Evolutionary conservation across 2,888 invertebrate species (phyloP).

Genomic region (Himalopsyche tibetana): DNA sequence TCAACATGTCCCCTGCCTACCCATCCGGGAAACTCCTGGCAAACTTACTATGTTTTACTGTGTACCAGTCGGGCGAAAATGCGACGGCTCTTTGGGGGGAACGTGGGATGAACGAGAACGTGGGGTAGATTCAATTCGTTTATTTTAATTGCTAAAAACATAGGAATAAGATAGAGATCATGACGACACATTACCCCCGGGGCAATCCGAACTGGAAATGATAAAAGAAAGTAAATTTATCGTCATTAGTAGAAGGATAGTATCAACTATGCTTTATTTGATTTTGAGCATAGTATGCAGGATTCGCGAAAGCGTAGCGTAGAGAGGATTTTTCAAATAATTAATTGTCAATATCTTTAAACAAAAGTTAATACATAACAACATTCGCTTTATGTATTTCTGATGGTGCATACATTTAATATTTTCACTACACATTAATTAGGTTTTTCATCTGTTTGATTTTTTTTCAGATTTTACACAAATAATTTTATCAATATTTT

Average conservation of each 20-base stretch:
- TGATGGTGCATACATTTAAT: too few relatives aligned
- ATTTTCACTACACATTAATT: too few relatives aligned
- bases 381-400: too few relatives aligned
- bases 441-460: too few relatives aligned
- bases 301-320: too few relatives aligned
- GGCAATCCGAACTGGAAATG: neutral
- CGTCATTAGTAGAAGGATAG: neutral
- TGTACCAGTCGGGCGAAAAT: conserved; percentile 21
- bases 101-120: conserved; percentile 22
- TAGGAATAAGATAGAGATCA: conserved; percentile 26
- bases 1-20: conserved; percentile 29
- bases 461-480: too few relatives aligned
- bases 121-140: conserved; percentile 34
- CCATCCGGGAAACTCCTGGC: conserved; percentile 26
- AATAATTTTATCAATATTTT: too few relatives aligned
- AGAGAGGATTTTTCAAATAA: too few relatives aligned
- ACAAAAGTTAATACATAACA: too few relatives aligned
- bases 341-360: too few relatives aligned
- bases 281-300: neutral
- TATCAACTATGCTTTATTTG: neutral
- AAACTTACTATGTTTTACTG: conserved; percentile 29
- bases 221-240: neutral
- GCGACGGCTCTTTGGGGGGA: conserved; percentile 20
- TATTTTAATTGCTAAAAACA: conserved; percentile 30
- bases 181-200: conserved; percentile 14